Conservation (phyloP, 2,797 vertebrate genomes). For the Cossypha heuglini region DNA sequence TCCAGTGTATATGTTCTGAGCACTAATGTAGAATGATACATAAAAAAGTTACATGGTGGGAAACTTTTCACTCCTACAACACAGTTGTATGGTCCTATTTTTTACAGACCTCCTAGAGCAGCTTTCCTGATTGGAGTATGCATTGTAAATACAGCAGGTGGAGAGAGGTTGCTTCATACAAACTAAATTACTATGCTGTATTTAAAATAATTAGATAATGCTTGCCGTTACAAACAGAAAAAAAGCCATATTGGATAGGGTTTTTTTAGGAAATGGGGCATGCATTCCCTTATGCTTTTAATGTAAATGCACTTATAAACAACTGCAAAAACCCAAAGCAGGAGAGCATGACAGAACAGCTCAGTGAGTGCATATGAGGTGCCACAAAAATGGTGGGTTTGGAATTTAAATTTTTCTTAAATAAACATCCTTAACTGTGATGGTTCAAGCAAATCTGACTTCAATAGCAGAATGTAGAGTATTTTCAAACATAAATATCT, state of each 20-base stretch:
- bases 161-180: neutral
- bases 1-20: neutral
- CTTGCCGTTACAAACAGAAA: neutral
- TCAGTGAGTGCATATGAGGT: neutral
- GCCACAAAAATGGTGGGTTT: neutral
- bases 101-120: neutral
- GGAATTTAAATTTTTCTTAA: neutral
- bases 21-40: neutral
- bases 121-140: neutral
- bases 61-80: neutral
- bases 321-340: neutral
- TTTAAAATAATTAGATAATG: neutral
- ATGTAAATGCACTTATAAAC: neutral
- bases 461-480: neutral
- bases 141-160: neutral
- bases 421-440: neutral
- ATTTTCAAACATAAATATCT: neutral
- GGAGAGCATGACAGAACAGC: neutral
- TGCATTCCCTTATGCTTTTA: neutral
- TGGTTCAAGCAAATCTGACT: neutral
- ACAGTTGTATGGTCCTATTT: neutral
- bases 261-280: neutral
- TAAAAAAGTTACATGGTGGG: accelerated
- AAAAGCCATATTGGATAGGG: accelerated
- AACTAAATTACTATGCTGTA: neutral